These are phyloP conservation scores for Chironomus tepperi DNA, from an alignment of 1,140 invertebrate species.

Conservation along the genomic window DNA sequence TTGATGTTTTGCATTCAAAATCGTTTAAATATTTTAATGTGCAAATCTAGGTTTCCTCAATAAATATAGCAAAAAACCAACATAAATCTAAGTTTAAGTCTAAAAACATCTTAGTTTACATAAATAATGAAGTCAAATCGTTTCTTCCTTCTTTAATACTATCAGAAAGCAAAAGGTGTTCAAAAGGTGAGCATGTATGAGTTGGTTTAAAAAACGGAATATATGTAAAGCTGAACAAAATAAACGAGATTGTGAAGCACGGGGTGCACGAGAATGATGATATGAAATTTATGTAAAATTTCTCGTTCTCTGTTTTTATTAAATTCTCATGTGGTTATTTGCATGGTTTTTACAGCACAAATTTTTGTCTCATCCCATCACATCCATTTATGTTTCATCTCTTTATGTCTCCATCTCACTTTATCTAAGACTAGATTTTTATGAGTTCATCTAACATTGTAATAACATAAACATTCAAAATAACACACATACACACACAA, in stretches of 20 bases:
- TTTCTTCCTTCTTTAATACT: background rate
- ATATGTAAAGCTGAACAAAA: too few species aligned
- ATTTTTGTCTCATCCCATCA: background rate
- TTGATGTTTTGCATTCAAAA: too few species aligned
- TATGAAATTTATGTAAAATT: constrained; percentile 21
- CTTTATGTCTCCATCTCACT: background rate
- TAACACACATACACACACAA: too few species aligned
- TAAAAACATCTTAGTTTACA: constrained; percentile 16
- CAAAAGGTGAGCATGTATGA: too few species aligned
- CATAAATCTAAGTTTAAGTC: too few species aligned
- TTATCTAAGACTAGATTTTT: background rate
- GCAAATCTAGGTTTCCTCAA: too few species aligned
- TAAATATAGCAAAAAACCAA: too few species aligned
- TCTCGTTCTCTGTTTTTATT: constrained; percentile 1
- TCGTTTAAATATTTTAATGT: too few species aligned
- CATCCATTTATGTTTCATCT: background rate
- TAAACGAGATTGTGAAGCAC: too few species aligned
- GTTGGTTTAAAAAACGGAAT: too few species aligned
- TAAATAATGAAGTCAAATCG: background rate
- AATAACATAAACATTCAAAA: too few species aligned
- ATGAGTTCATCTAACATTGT: background rate
- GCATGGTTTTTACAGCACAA: background rate
- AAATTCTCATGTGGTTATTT: constrained; percentile 21
- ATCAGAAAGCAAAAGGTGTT: too few species aligned
- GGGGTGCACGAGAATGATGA: background rate